These are phyloP conservation scores for Lytechinus pictus DNA, from an alignment of 35 echinoderm and acorn worm species.

Conservation along the genomic window DNA sequence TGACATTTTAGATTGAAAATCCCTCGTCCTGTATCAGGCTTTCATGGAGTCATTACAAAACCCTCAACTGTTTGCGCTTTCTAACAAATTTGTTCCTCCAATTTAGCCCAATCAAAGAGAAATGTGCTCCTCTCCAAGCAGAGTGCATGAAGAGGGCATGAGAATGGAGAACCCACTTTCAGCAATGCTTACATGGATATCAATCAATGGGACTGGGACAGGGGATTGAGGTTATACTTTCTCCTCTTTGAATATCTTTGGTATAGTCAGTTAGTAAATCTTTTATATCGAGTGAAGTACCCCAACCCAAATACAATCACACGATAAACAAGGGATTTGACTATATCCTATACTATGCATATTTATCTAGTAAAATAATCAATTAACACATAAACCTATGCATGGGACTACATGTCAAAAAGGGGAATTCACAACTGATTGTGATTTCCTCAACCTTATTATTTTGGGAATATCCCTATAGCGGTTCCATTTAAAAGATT, in stretches of 20 bases:
- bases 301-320: background rate
- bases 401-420: background rate
- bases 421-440: too few relatives aligned
- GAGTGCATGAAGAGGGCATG: background rate
- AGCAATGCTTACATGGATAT: background rate
- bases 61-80: background rate
- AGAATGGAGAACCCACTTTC: background rate
- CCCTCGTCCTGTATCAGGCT: background rate
- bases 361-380: background rate
- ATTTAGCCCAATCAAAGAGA: conserved; percentile 21
- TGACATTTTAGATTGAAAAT: conserved; percentile 4
- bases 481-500: too few relatives aligned
- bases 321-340: background rate
- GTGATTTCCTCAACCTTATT: too few relatives aligned
- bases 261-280: background rate
- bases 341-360: background rate
- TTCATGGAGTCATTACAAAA: background rate
- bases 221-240: background rate
- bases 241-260: background rate
- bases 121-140: background rate
- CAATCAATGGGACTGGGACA: background rate
- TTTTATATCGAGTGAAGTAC: background rate
- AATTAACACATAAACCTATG: background rate
- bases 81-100: conserved; percentile 22
- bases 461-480: too few relatives aligned